Base-by-base conservation (phyloP, 2,113 vertebrate genomes). In the Cyphomyrus discorhynchus region DNA sequence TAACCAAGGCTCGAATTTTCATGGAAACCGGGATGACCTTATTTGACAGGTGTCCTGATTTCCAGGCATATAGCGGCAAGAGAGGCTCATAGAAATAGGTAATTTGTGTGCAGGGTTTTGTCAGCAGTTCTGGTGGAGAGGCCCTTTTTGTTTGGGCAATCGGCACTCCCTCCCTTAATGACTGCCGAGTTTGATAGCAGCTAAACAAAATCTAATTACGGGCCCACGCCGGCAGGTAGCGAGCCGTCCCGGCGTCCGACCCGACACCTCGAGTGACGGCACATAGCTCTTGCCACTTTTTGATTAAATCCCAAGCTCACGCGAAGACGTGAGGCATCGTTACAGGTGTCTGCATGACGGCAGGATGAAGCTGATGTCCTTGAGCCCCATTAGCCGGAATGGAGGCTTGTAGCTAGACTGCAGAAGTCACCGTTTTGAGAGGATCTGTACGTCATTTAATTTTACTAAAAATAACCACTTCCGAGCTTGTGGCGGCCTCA, bases 201-300 rank as follows among this genome's bases (percentile, higher is more conserved):
- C 77, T 83, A 89, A 89, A 85, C 89, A 89, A 89, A 84, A 89
- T 17, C 89, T 89, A 83, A 89, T 89, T 89, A 89, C 1, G 50
- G 52, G 52, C 82, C 52, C 53, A 15, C 80, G 21, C 19, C 89
- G 17, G 80, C 80, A 45, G 89, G 89, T 62, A 85, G 53, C 74
- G 49, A 31, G 88, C 70, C 47, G 70, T 82, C 88, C 88, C 45
- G 89, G 56, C 19, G 89, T 89, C 89, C 50, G 77, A 50, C 77
- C 50, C 45, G 89, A 85, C 89, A 85, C 31, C 17, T 84, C 50
- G 46, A 85, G 39, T 85, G 89, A 89, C 80, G 58, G 77, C 80
- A n/a, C 21, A 27, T 13, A 84, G 80, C 42, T 85, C 56, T 62
- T 46, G 50, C 89, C 50, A 46, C 80, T 84, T 89, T 89, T 46